Percentiles rank a stretch among this genome's conserved stretches.
Conservation (phyloP, 2,888 invertebrate genomes). For the Hoplodrina blanda region DNA sequence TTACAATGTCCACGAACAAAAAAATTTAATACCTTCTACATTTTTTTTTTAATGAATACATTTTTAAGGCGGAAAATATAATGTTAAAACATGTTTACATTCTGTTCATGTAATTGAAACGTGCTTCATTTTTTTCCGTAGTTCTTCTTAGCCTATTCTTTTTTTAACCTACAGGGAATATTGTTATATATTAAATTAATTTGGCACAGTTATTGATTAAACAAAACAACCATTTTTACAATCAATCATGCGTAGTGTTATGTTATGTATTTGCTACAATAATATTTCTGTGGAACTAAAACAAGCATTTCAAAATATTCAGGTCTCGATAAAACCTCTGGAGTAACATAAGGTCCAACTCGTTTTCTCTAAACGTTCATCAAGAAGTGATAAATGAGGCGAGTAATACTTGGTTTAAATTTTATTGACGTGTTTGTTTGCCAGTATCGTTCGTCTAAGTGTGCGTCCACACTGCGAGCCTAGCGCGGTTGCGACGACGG, state of each 20-base stretch:
- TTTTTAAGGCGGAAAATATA: too few relatives aligned
- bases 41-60: not conserved
- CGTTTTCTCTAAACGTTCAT: conserved; percentile 17
- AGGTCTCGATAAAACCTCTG: conserved; percentile 4
- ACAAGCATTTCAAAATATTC: conserved; percentile 14
- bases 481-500: too few relatives aligned
- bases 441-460: conserved; percentile 44
- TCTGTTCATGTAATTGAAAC: not conserved
- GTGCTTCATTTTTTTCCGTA: not conserved
- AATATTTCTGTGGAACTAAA: too few relatives aligned
- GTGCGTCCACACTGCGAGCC: too few relatives aligned
- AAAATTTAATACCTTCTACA: not conserved
- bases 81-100: not conserved
- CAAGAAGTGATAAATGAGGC: conserved; percentile 45
- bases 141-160: not conserved
- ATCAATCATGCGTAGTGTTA: too few relatives aligned
- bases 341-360: conserved; percentile 17
- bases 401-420: conserved; percentile 22
- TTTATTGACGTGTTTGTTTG: conserved; percentile 35
- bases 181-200: not conserved
- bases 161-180: not conserved
- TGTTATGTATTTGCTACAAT: too few relatives aligned
- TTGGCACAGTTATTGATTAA: not conserved
- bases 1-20: not conserved
- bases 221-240: too few relatives aligned